phyloP scores from a whole-genome alignment of 2,113 vertebrate species.

The Toxostoma redivivum region DNA sequence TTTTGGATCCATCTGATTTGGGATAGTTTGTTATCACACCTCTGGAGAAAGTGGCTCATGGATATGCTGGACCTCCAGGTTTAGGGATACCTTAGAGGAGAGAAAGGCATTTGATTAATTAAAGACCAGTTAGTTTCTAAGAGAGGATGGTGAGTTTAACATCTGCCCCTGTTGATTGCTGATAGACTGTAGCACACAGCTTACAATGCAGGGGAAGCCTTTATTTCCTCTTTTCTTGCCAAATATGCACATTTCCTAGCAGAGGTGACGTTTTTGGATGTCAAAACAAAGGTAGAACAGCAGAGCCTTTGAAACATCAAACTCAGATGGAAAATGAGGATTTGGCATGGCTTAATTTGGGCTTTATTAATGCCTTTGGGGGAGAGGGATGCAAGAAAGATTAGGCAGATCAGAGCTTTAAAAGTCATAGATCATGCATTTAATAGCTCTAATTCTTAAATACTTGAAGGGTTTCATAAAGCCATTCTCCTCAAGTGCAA shows the following conservation, averaged over 20 bases:
- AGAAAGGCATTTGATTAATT: neutral
- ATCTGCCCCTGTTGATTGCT: constrained; percentile 47
- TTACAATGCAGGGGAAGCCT: neutral
- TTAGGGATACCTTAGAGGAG: neutral
- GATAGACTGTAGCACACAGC: neutral
- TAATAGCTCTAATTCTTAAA: constrained; percentile 36
- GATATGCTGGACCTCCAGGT: neutral
- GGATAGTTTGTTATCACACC: neutral
- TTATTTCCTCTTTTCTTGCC: neutral
- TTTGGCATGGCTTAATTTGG: constrained; percentile 44
- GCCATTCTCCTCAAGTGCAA: constrained; percentile 8
- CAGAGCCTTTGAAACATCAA: constrained; percentile 46
- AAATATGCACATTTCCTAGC: neutral
- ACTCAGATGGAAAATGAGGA: constrained; percentile 27
- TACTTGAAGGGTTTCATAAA: constrained; percentile 29
- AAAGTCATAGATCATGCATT: constrained; percentile 44
- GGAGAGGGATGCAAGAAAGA: constrained; percentile 47
- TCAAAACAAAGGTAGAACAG: constrained; percentile 45
- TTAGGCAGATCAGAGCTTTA: constrained; percentile 28
- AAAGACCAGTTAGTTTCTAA: neutral
- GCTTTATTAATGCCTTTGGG: constrained; percentile 30
- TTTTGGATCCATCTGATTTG: neutral
- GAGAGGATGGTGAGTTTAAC: constrained; percentile 1
- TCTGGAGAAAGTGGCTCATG: neutral
- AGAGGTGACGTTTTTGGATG: constrained; percentile 15